Evolutionary conservation across 1,140 invertebrate species (phyloP).

Genomic region (Zaprionus davidi): DNA sequence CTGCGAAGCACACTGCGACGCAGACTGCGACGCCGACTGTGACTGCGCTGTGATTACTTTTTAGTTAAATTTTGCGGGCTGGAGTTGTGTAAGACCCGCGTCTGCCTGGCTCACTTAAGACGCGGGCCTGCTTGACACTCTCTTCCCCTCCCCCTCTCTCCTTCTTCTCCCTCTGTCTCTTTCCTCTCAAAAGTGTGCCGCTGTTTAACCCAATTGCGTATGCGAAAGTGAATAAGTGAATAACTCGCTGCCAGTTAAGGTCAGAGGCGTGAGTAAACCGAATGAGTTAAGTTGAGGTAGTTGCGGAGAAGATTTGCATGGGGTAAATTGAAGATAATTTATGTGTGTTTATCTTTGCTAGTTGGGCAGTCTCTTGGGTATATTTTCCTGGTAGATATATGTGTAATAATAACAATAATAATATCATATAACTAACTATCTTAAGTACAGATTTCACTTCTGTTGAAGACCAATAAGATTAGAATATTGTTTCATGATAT

Average conservation of each 20-base stretch:
- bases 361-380: not conserved
- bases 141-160: not conserved
- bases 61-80: constrained; percentile 56
- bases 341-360: not conserved
- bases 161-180: not conserved
- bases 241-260: constrained; percentile 37
- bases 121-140: not conserved
- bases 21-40: not conserved
- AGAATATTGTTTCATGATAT: not conserved
- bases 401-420: not conserved
- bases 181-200: constrained; percentile 46
- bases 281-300: not conserved
- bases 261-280: constrained; percentile 16
- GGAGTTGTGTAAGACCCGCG: constrained; percentile 50
- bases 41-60: constrained; percentile 63
- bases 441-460: not conserved
- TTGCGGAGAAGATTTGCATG: not conserved
- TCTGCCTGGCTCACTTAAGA: not conserved
- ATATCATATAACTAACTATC: not conserved
- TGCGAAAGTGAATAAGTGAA: constrained; percentile 45
- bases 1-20: not conserved
- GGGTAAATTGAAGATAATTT: not conserved
- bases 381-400: too few relatives aligned
- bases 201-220: constrained; percentile 38
- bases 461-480: not conserved